Conservation (phyloP, 2,888 invertebrate species). For the Rhingia rostrata region DNA sequence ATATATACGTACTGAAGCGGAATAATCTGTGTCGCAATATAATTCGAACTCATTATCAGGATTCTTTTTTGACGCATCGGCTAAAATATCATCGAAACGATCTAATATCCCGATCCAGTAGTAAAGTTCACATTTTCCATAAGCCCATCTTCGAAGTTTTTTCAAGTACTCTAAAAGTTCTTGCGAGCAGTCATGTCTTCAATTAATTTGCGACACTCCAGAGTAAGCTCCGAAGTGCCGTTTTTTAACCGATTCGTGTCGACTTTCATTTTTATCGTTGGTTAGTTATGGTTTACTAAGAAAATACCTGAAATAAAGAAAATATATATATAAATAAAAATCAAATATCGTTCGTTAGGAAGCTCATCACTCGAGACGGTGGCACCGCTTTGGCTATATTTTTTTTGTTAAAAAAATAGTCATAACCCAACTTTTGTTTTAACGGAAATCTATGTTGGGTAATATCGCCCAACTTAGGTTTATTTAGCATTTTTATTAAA, state of each 20-base stretch:
- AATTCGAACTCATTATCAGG: slow-evolving; percentile 83
- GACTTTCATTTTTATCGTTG: slow-evolving; percentile 87
- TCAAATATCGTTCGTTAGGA: too few relatives aligned
- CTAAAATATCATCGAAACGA: slow-evolving; percentile 89
- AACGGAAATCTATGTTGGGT: too few relatives aligned
- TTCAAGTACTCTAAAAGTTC: slow-evolving; percentile 87
- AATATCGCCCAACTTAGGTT: too few relatives aligned
- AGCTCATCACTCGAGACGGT: too few relatives aligned
- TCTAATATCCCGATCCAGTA: slow-evolving; percentile 94
- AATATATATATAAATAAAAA: too few relatives aligned
- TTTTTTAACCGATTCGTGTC: slow-evolving; percentile 91
- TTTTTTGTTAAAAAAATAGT: too few relatives aligned
- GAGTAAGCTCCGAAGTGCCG: slow-evolving; percentile 91
- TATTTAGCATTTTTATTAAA: too few relatives aligned
- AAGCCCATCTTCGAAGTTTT: slow-evolving; percentile 91
- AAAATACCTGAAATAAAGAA: too few relatives aligned
- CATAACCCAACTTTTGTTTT: too few relatives aligned
- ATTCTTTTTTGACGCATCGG: slow-evolving; percentile 86
- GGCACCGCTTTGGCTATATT: too few relatives aligned
- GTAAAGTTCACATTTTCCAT: slow-evolving; percentile 93
- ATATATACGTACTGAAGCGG: slow-evolving; percentile 84
- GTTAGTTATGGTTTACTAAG: too few relatives aligned
- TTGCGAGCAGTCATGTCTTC: slow-evolving; percentile 87
- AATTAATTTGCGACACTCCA: slow-evolving; percentile 90
- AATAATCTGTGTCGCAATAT: slow-evolving; percentile 88